A percentile compares a stretch with the other conserved stretches of the same genome.
phyloP scores from a whole-genome alignment of 2,113 vertebrate genomes.

The Neofelis nebulosa region DNA sequence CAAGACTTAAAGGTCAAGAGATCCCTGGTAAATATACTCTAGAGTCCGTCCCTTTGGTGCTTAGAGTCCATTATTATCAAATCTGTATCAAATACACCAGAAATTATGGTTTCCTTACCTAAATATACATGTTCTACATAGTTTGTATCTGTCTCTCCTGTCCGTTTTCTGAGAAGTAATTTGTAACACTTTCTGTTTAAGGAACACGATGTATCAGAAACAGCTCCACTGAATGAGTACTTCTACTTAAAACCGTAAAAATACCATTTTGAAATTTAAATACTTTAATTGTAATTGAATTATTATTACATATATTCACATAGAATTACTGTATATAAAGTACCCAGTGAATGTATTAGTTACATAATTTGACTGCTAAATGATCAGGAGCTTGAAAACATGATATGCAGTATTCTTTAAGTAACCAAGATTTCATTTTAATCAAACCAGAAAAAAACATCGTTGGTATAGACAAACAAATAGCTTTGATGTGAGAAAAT shows the following conservation, averaged over 20 bases:
- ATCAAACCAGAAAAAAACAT: not conserved
- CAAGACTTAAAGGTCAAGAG: slow-evolving; percentile 15
- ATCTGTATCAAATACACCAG: slow-evolving; percentile 4
- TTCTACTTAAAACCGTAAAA: not conserved
- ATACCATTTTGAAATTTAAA: not conserved
- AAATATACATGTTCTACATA: not conserved
- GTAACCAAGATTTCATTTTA: not conserved
- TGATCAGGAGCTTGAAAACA: not conserved
- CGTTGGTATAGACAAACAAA: not conserved
- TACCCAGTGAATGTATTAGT: not conserved
- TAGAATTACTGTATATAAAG: not conserved
- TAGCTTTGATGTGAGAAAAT: not conserved
- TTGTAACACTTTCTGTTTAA: not conserved
- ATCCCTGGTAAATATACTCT: slow-evolving; percentile 23
- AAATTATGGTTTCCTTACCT: slow-evolving; percentile 25
- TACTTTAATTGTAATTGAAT: slow-evolving; percentile 4
- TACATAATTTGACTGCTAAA: not conserved
- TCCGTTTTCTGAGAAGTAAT: not conserved
- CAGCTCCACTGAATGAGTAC: not conserved
- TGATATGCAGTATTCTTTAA: not conserved
- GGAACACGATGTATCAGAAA: not conserved
- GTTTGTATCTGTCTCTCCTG: not conserved
- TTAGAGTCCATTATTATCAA: not conserved
- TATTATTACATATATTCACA: not conserved
- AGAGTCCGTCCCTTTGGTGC: not conserved